Conservation (phyloP, 2,888 invertebrate species). For the Aquatica leii region DNA sequence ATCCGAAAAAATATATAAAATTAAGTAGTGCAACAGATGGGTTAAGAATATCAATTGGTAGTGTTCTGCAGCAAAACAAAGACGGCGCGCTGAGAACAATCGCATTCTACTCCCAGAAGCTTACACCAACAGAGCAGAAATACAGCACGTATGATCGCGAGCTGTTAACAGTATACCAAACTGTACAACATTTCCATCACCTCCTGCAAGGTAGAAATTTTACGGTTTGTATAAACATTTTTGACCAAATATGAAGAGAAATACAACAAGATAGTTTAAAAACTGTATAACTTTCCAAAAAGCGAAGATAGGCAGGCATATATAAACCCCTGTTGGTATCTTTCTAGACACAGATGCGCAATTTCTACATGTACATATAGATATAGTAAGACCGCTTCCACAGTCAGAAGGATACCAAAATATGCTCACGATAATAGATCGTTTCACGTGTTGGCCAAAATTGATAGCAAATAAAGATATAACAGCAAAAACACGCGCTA, state of each 20-base stretch:
- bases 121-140: slow-evolving; percentile 7
- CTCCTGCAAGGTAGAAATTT: slow-evolving; percentile 13
- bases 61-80: slow-evolving; percentile 12
- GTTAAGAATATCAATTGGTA: slow-evolving; percentile 3
- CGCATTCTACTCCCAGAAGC: slow-evolving; percentile 14
- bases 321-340: background rate
- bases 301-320: slow-evolving; percentile 7
- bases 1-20: background rate
- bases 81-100: background rate
- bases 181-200: slow-evolving; percentile 5
- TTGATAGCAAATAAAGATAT: too few species aligned
- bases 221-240: background rate
- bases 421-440: too few species aligned
- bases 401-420: background rate
- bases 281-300: background rate
- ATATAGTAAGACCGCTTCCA: too few species aligned
- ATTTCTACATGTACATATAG: too few species aligned
- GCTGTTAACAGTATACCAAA: slow-evolving; percentile 4
- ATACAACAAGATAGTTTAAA: too few species aligned
- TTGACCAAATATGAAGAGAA: background rate
- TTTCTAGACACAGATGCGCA: background rate
- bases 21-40: slow-evolving; percentile 2
- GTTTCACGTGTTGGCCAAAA: slow-evolving; percentile 9
- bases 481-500: slow-evolving; percentile 36
- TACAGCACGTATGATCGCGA: slow-evolving; percentile 18